These are phyloP conservation scores for Gnathonemus echidnorhynchus DNA, from an alignment of 2,113 vertebrate species.

Conservation along the genomic window DNA sequence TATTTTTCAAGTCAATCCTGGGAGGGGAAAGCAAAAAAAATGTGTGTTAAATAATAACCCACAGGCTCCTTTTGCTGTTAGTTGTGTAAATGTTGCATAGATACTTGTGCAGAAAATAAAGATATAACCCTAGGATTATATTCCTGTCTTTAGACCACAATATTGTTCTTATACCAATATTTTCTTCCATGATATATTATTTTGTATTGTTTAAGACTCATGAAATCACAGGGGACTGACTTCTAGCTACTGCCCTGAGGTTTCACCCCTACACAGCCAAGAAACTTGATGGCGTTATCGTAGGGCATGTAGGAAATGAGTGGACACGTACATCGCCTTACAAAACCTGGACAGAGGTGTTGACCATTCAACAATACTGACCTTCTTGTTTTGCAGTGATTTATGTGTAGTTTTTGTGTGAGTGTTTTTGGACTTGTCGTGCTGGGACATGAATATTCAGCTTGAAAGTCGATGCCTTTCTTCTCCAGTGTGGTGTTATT, in stretches of 20 bases:
- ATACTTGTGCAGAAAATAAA: neutral
- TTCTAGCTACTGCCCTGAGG: neutral
- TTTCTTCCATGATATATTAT: neutral
- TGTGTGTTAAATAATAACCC: neutral
- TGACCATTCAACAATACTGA: neutral
- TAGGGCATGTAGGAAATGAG: neutral
- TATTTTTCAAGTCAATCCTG: neutral
- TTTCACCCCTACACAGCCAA: neutral
- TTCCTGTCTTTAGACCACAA: neutral
- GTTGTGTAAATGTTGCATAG: neutral
- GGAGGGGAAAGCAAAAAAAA: neutral
- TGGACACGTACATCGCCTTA: neutral
- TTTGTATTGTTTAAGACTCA: neutral
- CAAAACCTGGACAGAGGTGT: neutral
- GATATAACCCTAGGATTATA: neutral
- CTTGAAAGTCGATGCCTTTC: neutral
- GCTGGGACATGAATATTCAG: neutral
- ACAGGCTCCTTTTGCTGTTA: neutral
- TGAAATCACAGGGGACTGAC: neutral
- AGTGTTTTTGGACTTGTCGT: neutral
- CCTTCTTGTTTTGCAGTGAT: neutral
- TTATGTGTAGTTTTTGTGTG: neutral
- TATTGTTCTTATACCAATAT: neutral
- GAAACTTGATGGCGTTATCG: neutral
- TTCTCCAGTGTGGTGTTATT: neutral